These are phyloP conservation scores for Eleginops maclovinus DNA, from an alignment of 2,113 vertebrate genomes.

Conservation along the genomic window DNA sequence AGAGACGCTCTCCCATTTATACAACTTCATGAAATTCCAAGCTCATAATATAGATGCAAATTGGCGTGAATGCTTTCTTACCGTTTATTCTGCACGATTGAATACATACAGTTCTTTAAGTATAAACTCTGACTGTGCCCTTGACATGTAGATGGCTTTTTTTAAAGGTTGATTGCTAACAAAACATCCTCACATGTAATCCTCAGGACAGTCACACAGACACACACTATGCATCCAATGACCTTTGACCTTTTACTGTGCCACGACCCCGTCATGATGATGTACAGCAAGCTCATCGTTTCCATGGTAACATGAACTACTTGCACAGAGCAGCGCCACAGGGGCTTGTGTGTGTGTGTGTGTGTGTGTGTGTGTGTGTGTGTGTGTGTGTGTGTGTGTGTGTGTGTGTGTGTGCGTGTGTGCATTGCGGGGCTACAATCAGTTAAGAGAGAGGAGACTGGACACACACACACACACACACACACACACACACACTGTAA, in stretches of 20 bases:
- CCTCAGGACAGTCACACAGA: slow-evolving; percentile 45
- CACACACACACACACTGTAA: slow-evolving; percentile 47
- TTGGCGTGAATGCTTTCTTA: neutral
- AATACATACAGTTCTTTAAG: neutral
- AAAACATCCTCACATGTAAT: slow-evolving; percentile 37
- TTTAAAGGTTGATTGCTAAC: slow-evolving; percentile 11
- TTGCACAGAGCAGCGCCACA: slow-evolving; percentile 53
- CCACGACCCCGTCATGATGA: slow-evolving; percentile 73
- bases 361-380: slow-evolving; percentile 12
- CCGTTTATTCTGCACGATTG: neutral
- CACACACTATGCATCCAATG: slow-evolving; percentile 27
- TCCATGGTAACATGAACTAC: slow-evolving; percentile 77
- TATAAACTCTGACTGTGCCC: neutral
- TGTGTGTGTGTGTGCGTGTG: neutral
- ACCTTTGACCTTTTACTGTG: slow-evolving; percentile 77
- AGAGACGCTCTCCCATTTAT: neutral
- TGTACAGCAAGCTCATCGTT: slow-evolving; percentile 75
- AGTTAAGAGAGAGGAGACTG: slow-evolving; percentile 21
- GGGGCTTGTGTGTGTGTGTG: slow-evolving; percentile 41
- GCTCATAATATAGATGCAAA: neutral
- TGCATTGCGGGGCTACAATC: no score
- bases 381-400: slow-evolving; percentile 3
- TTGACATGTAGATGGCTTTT: slow-evolving; percentile 15
- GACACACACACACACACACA: slow-evolving; percentile 45
- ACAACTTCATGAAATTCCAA: neutral